phyloP scores from a whole-genome alignment of 1,140 invertebrate species.

The Coelopa frigida region DNA sequence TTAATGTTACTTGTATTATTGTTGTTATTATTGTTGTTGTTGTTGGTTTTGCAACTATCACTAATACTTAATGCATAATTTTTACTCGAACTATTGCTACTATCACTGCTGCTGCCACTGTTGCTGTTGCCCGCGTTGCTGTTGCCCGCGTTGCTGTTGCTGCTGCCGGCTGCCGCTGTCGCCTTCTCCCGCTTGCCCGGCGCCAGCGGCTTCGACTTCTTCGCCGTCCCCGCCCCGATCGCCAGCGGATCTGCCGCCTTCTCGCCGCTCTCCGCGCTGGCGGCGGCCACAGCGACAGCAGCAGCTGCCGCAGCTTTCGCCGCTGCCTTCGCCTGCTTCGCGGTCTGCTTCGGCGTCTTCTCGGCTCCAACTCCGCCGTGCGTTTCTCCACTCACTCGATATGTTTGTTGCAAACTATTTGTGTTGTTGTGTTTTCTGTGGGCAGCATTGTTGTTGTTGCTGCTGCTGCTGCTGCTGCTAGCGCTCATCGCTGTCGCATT shows the following conservation, averaged over 20 bases:
- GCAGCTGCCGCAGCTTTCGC: constrained; percentile 4
- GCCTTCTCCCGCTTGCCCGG: not conserved
- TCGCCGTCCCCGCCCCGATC: constrained; percentile 1
- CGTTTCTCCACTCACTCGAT: too few relatives aligned
- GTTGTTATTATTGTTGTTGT: constrained; percentile 18
- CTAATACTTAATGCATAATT: constrained; percentile 1
- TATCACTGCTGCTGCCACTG: constrained; percentile 15
- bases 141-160: not conserved
- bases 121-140: constrained; percentile 11
- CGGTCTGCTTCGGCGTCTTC: constrained; percentile 24
- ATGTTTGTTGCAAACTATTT: too few relatives aligned
- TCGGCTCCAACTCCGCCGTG: not conserved
- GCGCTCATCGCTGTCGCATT: constrained; percentile 3
- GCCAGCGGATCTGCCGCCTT: constrained; percentile 5
- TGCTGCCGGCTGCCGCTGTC: not conserved
- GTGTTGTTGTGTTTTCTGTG: constrained; percentile 6
- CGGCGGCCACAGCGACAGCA: not conserved
- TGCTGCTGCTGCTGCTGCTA: constrained; percentile 21
- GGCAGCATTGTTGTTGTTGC: constrained; percentile 13
- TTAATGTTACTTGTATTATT: constrained; percentile 21
- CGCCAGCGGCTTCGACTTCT: not conserved
- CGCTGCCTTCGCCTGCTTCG: constrained; percentile 18
- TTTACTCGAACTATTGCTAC: constrained; percentile 15
- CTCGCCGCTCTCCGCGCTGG: too few relatives aligned
- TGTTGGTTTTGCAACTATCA: constrained; percentile 13